These are phyloP conservation scores for Azemiops feae DNA, from an alignment of 2,113 vertebrate species.

Conservation along the genomic window DNA sequence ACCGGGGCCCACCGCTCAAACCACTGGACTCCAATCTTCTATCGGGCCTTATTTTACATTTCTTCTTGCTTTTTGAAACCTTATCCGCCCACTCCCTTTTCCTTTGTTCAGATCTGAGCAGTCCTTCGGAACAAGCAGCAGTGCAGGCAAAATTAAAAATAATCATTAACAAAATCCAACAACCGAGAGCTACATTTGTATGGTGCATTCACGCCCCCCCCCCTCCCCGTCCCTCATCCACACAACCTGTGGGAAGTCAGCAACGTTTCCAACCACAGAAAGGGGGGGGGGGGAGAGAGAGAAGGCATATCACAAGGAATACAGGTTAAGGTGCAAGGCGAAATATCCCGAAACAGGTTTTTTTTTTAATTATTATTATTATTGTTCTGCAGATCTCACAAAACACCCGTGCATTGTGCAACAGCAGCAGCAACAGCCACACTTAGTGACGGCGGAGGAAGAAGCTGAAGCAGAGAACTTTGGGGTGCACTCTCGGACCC, in stretches of 20 bases:
- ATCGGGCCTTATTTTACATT: too few species aligned
- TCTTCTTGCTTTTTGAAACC: neutral
- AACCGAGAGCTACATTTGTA: neutral
- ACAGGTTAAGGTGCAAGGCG: conserved; percentile 24
- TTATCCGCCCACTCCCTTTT: neutral
- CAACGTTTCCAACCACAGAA: conserved; percentile 16
- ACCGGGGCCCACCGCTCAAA: neutral
- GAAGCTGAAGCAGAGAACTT: too few species aligned
- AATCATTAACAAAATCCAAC: neutral
- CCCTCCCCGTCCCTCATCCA: neutral
- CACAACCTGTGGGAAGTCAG: conserved; percentile 7
- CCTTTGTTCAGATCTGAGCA: neutral
- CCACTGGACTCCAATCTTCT: neutral
- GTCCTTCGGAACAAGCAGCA: conserved; percentile 34
- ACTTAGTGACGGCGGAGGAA: neutral
- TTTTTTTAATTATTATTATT: neutral
- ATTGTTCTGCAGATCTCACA: neutral
- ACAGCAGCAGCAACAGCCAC: neutral
- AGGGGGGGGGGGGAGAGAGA: conserved; percentile 18
- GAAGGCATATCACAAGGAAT: conserved; percentile 21
- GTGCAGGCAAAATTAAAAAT: neutral
- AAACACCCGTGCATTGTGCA: neutral
- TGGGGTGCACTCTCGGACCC: conserved; percentile 1
- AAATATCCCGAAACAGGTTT: neutral
- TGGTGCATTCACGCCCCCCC: neutral